Percentiles rank a stretch among this genome's conserved stretches.
Evolutionary conservation across 1,140 invertebrate species (phyloP).

Genomic region (Galleria mellonella): DNA sequence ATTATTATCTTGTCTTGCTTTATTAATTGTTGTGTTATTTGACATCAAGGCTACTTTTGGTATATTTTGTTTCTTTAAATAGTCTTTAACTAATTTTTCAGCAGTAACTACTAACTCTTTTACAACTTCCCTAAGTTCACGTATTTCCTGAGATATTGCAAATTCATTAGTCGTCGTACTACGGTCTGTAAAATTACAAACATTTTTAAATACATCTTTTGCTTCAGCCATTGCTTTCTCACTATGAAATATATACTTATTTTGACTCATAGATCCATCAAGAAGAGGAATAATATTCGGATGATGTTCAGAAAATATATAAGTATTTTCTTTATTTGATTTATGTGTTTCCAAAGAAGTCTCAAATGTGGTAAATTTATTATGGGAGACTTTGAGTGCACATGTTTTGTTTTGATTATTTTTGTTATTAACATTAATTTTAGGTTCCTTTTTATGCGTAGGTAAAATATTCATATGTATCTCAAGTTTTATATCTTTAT

Average conservation of each 20-base stretch:
- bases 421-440: slow-evolving; percentile 7
- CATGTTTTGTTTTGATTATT: neutral
- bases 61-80: slow-evolving; percentile 9
- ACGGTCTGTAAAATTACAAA: slow-evolving; percentile 4
- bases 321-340: slow-evolving; percentile 4
- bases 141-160: slow-evolving; percentile 37
- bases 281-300: slow-evolving; percentile 41
- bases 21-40: neutral
- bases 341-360: no score
- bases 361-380: neutral
- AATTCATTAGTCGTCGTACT: slow-evolving; percentile 10
- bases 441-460: neutral
- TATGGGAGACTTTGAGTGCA: neutral
- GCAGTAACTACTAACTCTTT: slow-evolving; percentile 31
- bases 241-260: slow-evolving; percentile 29
- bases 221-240: slow-evolving; percentile 11
- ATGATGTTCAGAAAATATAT: slow-evolving; percentile 2
- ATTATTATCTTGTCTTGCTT: neutral
- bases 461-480: slow-evolving; percentile 35
- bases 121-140: slow-evolving; percentile 33
- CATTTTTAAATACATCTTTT: slow-evolving; percentile 5
- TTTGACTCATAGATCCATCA: slow-evolving; percentile 34
- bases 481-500: slow-evolving; percentile 38
- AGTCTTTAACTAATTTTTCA: slow-evolving; percentile 35
- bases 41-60: neutral